Evolutionary conservation across 2,888 invertebrate genomes (phyloP).

Genomic region (Cerastis leucographa): DNA sequence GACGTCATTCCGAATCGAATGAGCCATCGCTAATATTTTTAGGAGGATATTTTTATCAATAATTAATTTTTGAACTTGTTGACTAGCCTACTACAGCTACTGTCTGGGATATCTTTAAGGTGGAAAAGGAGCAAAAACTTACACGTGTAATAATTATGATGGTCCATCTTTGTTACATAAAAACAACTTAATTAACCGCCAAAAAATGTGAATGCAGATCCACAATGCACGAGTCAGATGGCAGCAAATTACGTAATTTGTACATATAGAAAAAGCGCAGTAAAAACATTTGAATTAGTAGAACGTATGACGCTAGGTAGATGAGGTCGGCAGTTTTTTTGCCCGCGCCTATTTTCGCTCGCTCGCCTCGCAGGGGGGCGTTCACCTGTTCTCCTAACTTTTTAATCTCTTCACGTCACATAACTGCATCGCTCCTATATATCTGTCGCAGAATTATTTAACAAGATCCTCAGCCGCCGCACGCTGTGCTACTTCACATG

Average conservation of each 20-base stretch:
- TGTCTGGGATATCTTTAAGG: background rate
- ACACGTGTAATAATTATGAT: constrained; percentile 6
- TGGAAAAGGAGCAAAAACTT: constrained; percentile 5
- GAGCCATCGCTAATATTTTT: too few relatives aligned
- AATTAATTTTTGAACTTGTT: too few relatives aligned
- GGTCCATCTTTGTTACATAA: constrained; percentile 5
- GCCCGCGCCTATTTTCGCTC: constrained; percentile 69
- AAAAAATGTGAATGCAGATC: constrained; percentile 40
- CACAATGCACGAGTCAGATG: constrained; percentile 41
- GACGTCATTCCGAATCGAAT: too few relatives aligned
- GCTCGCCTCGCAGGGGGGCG: constrained; percentile 68
- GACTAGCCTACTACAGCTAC: too few relatives aligned
- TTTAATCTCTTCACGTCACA: constrained; percentile 76
- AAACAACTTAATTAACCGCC: constrained; percentile 26
- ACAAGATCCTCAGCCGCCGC: constrained; percentile 26
- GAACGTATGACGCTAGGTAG: constrained; percentile 51
- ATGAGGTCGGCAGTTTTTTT: constrained; percentile 64
- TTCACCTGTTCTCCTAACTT: constrained; percentile 74
- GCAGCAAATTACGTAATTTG: constrained; percentile 55
- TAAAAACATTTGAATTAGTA: constrained; percentile 56
- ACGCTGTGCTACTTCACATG: constrained; percentile 19
- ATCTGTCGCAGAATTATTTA: constrained; percentile 48
- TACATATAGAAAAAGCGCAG: constrained; percentile 55
- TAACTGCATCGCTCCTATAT: constrained; percentile 53
- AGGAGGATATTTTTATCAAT: too few relatives aligned